phyloP scores from a whole-genome alignment of 1,140 invertebrate genomes.

The Leptinotarsa texana region DNA sequence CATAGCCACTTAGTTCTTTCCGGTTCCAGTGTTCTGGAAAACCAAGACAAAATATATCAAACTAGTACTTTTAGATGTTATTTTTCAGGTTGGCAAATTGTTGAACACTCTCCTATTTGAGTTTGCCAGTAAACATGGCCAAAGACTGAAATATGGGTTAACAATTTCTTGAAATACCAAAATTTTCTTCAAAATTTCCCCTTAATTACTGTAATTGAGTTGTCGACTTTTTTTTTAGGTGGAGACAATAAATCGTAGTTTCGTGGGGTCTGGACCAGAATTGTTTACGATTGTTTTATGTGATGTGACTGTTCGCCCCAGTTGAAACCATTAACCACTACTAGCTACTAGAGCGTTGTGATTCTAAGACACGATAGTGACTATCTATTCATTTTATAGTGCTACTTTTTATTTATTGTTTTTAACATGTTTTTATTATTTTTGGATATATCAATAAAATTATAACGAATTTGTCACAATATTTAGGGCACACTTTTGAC shows the following conservation, averaged over 20 bases:
- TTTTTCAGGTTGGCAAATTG: background rate
- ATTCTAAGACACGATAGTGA: conserved; percentile 45
- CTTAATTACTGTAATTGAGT: too few relatives aligned
- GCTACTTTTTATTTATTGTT: conserved; percentile 45
- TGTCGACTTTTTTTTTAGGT: conserved; percentile 37
- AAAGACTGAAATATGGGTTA: background rate
- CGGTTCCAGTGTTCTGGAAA: too few relatives aligned
- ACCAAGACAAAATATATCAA: too few relatives aligned
- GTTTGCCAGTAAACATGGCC: background rate
- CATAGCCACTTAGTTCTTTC: too few relatives aligned
- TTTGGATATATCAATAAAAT: conserved; percentile 1
- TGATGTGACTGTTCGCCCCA: conserved; percentile 38
- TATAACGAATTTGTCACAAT: background rate
- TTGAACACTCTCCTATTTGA: background rate
- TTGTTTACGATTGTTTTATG: conserved; percentile 37
- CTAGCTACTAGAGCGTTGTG: conserved; percentile 46
- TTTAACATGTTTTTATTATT: conserved; percentile 31
- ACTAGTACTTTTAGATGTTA: background rate
- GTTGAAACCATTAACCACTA: conserved; percentile 23
- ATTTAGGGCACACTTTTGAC: background rate
- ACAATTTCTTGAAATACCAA: too few relatives aligned
- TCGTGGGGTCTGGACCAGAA: conserved; percentile 30
- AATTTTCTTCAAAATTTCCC: too few relatives aligned
- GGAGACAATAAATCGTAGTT: conserved; percentile 50
- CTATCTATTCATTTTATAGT: conserved; percentile 46